Conservation (phyloP, 1,140 invertebrate species). For the Amphibalanus amphitrite region DNA sequence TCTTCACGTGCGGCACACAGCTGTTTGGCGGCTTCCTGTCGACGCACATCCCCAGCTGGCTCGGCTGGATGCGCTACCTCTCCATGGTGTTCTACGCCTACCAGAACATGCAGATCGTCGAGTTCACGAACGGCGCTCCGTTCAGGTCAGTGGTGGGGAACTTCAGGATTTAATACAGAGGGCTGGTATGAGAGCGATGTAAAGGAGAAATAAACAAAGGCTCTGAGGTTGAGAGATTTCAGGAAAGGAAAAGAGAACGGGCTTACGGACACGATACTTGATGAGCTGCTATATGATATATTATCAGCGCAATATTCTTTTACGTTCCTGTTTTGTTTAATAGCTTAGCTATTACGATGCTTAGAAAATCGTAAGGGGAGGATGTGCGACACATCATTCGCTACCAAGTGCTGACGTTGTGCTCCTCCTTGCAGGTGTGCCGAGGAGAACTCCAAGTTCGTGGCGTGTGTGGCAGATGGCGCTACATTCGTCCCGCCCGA, state of each 20-base stretch:
- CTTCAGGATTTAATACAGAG: not conserved
- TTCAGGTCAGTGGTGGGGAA: slow-evolving; percentile 39
- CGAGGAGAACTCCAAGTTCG: slow-evolving; percentile 41
- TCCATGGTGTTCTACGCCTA: slow-evolving; percentile 65
- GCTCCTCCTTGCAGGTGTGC: slow-evolving; percentile 39
- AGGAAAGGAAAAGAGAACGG: no score
- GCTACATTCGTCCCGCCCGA: slow-evolving; percentile 40
- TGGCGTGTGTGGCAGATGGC: slow-evolving; percentile 38
- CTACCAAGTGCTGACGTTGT: slow-evolving; percentile 3
- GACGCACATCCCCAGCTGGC: slow-evolving; percentile 53
- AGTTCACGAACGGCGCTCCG: slow-evolving; percentile 51
- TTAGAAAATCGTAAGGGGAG: no score
- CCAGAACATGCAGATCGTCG: slow-evolving; percentile 68
- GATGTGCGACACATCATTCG: no score
- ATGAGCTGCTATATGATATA: no score
- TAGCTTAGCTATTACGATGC: no score
- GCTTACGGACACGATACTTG: no score
- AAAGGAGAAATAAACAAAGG: no score
- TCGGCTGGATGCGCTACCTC: slow-evolving; percentile 61
- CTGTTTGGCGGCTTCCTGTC: slow-evolving; percentile 67
- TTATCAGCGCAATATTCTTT: no score
- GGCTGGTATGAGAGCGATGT: no score
- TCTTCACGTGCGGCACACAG: slow-evolving; percentile 62
- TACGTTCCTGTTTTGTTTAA: no score
- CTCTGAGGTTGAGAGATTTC: no score